Evolutionary conservation across 2,113 vertebrate species (phyloP).

Genomic region (Sylvicapra grimmia): DNA sequence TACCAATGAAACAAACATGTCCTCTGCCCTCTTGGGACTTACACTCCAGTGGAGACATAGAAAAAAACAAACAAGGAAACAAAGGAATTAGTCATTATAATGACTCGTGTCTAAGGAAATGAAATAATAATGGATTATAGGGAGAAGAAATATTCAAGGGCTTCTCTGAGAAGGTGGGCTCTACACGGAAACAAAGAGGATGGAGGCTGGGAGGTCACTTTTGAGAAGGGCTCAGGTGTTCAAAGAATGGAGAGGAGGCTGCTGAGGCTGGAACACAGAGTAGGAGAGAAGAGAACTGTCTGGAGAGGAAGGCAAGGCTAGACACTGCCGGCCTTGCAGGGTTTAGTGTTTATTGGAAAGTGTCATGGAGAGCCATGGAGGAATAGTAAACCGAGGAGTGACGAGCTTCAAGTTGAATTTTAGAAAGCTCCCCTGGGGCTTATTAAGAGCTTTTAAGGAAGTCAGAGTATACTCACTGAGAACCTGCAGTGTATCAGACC

Average conservation of each 20-base stretch:
- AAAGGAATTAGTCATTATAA: background rate
- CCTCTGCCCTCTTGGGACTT: background rate
- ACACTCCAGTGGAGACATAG: background rate
- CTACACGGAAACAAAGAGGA: background rate
- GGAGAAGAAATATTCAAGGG: background rate
- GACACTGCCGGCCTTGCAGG: background rate
- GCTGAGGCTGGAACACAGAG: background rate
- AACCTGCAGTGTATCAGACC: background rate
- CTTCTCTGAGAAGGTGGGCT: background rate
- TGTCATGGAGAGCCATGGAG: background rate
- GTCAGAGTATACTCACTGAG: background rate
- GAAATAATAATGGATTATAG: background rate
- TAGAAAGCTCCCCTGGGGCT: background rate
- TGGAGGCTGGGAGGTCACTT: background rate
- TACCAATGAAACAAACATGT: background rate
- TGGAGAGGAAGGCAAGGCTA: background rate
- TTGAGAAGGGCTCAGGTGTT: background rate
- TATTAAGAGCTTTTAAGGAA: background rate
- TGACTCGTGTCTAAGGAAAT: background rate
- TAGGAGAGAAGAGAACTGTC: background rate
- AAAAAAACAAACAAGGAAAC: background rate
- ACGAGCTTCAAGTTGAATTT: background rate
- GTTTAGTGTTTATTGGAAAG: background rate
- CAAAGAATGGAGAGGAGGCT: background rate
- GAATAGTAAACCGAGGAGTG: background rate